These are phyloP conservation scores for Chrysolina americana DNA, from an alignment of 2,888 invertebrate genomes.

Conservation along the genomic window DNA sequence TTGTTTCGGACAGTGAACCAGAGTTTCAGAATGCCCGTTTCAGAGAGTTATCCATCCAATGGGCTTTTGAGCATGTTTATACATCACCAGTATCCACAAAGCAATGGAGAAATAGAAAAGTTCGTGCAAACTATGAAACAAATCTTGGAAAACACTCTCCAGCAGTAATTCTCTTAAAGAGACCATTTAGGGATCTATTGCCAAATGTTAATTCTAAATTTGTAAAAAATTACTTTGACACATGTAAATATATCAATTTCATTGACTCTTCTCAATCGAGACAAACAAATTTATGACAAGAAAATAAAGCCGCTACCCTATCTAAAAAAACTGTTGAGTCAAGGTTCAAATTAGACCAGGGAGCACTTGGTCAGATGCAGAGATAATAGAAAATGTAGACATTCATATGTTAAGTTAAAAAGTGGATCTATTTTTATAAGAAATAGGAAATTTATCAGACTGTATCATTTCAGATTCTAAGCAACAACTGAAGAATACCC, in stretches of 20 bases:
- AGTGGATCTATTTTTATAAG: neutral
- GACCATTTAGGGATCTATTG: neutral
- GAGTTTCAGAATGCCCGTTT: too few species aligned
- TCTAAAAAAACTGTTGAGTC: neutral
- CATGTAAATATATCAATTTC: too few species aligned
- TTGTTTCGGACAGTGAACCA: too few species aligned
- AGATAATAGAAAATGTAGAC: neutral
- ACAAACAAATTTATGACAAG: neutral
- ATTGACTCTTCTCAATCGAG: neutral
- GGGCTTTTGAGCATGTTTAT: too few species aligned
- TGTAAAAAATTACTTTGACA: too few species aligned
- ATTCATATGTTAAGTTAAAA: neutral
- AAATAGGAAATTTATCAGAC: neutral
- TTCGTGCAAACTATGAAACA: neutral
- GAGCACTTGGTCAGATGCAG: neutral
- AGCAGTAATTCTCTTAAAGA: neutral
- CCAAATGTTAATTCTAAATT: too few species aligned
- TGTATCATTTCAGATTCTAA: neutral
- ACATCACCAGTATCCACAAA: neutral
- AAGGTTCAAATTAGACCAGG: slow-evolving; percentile 1
- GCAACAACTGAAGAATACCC: too few species aligned
- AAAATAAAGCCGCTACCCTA: neutral
- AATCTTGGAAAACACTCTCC: neutral
- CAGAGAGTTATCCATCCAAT: too few species aligned
- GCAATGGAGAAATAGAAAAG: neutral